A percentile compares a stretch with the other conserved stretches of the same genome.
Conservation (phyloP, 2,888 invertebrate species). For the Tenodera sinensis region DNA sequence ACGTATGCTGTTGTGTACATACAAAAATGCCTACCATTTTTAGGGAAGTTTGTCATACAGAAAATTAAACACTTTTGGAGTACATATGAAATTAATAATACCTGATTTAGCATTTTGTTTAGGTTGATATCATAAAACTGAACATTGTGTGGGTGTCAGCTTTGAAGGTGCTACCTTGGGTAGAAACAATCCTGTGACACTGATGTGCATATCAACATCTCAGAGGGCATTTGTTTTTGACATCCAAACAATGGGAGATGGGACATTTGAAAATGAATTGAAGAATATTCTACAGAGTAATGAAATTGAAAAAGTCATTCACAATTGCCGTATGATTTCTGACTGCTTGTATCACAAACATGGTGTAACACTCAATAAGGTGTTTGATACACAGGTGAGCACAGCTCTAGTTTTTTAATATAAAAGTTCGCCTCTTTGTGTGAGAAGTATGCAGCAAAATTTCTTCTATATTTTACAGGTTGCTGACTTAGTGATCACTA, state of each 20-base stretch:
- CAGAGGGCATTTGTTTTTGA: not conserved
- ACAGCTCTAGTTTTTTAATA: too few species aligned
- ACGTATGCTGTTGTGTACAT: too few species aligned
- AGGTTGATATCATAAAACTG: not conserved
- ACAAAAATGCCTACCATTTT: too few species aligned
- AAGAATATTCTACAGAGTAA: not conserved
- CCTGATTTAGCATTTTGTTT: not conserved
- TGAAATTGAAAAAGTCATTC: not conserved
- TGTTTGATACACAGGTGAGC: conserved; percentile 6
- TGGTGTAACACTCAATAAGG: not conserved
- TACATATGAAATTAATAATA: not conserved
- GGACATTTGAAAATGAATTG: not conserved
- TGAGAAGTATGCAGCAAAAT: not conserved
- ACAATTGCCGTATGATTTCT: not conserved
- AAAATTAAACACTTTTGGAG: too few species aligned
- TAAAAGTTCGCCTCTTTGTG: not conserved
- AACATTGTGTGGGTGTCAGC: not conserved
- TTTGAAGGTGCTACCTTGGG: not conserved
- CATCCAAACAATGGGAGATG: not conserved
- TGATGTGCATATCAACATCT: not conserved
- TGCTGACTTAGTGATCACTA: not conserved
- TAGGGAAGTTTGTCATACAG: too few species aligned
- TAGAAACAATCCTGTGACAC: not conserved
- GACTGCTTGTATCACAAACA: conserved; percentile 1
- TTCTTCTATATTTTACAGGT: not conserved